Percentiles rank a stretch among this genome's conserved stretches.
phyloP scores from a whole-genome alignment of 1,140 invertebrate species.

The Ceratina calcarata region DNA sequence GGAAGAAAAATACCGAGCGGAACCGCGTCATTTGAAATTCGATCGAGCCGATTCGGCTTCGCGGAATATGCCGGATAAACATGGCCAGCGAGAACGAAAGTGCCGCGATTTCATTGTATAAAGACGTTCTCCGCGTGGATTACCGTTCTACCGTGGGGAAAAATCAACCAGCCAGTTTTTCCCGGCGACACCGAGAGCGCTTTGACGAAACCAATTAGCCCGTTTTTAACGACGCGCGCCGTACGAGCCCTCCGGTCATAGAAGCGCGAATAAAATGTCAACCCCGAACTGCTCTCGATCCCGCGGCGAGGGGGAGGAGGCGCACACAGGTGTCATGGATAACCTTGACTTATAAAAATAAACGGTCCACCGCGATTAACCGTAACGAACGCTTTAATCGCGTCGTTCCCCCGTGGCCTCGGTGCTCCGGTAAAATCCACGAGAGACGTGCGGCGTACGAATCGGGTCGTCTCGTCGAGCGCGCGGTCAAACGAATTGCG shows the following conservation, averaged over 20 bases:
- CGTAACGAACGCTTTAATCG: slow-evolving; percentile 54
- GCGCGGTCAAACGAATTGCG: too few relatives aligned
- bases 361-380: slow-evolving; percentile 55
- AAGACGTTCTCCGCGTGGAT: slow-evolving; percentile 39
- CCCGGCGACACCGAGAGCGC: slow-evolving; percentile 54
- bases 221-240: slow-evolving; percentile 70
- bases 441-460: background rate
- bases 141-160: slow-evolving; percentile 14
- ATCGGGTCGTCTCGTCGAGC: background rate
- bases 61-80: slow-evolving; percentile 25
- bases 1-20: slow-evolving; percentile 43
- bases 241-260: slow-evolving; percentile 62
- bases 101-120: slow-evolving; percentile 10
- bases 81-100: slow-evolving; percentile 7
- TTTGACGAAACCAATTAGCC: slow-evolving; percentile 74
- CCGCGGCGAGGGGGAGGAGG: slow-evolving; percentile 10
- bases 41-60: slow-evolving; percentile 33
- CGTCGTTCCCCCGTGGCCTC: background rate
- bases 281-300: slow-evolving; percentile 65
- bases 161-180: slow-evolving; percentile 41
- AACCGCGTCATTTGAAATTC: slow-evolving; percentile 49
- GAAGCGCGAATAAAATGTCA: slow-evolving; percentile 70
- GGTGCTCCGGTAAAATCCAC: background rate
- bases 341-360: slow-evolving; percentile 68
- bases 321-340: slow-evolving; percentile 53